Evolutionary conservation across 2,113 vertebrate genomes (phyloP).

Genomic region (Ancistrus triradiatus): DNA sequence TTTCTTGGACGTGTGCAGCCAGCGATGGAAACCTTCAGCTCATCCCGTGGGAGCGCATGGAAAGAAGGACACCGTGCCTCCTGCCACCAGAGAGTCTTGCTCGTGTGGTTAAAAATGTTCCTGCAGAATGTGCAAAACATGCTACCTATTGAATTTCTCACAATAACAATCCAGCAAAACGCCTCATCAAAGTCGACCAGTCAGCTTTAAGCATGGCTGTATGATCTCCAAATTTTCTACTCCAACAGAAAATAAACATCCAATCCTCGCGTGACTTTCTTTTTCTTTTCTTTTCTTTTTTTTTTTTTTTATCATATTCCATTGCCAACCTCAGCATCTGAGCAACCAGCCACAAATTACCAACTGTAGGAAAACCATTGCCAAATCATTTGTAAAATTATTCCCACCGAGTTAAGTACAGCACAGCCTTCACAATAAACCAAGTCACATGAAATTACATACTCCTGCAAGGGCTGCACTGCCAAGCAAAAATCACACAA

Average conservation of each 20-base stretch:
- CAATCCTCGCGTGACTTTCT: slow-evolving; percentile 9
- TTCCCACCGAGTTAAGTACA: slow-evolving; percentile 20
- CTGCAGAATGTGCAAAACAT: slow-evolving; percentile 33
- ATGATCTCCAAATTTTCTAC: too few species aligned
- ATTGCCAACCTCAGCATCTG: neutral
- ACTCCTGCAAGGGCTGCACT: neutral
- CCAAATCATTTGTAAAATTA: slow-evolving; percentile 42
- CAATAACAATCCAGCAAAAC: too few species aligned
- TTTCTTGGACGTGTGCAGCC: slow-evolving; percentile 46
- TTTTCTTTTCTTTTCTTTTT: slow-evolving; percentile 24
- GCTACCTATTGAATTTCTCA: too few species aligned
- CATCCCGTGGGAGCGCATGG: slow-evolving; percentile 34
- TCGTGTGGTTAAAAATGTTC: slow-evolving; percentile 52
- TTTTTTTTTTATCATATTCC: slow-evolving; percentile 17
- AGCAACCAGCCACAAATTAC: slow-evolving; percentile 31
- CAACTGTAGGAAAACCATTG: slow-evolving; percentile 28
- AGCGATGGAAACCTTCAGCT: slow-evolving; percentile 49
- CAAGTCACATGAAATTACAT: slow-evolving; percentile 18
- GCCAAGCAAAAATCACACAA: slow-evolving; percentile 17
- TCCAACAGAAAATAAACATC: too few species aligned
- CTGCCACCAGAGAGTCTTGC: slow-evolving; percentile 41
- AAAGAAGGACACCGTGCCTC: slow-evolving; percentile 39
- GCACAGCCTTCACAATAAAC: neutral
- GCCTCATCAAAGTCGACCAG: too few species aligned
- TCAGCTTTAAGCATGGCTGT: too few species aligned